Evolutionary conservation across 2,888 invertebrate species (phyloP), one percentile per base, ranked within the genome.

Genomic region (Melinaea marsaeus): DNA sequence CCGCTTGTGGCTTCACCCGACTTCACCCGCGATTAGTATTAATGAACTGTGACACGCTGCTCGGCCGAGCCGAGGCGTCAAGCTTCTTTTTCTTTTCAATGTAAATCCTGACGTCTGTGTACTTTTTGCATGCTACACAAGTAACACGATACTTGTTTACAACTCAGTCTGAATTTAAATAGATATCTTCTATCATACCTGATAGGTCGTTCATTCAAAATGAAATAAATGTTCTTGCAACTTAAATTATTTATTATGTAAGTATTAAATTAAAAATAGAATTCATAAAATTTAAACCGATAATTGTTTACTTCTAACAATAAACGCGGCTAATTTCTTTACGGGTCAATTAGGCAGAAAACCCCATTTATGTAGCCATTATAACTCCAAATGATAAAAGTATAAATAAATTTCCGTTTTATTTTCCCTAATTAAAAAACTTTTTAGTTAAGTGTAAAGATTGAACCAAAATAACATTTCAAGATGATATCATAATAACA

Each of bases 21-120:
- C 22, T 22, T 75, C 78, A 77, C 79, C 79, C 76, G 22, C 80
- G 80, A 86, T 89, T 86, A 89, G 89, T 89, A 88, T 89, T 88
- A 87, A 89, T 89, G 89, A 85, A 80, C 80, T 77, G 85, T 84
- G 88, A 84, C 88, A 85, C 84, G 81, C 79, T 78, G 80, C 75
- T 81, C 82, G 79, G 75, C 75, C 77, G 74, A 72, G 74, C 76
- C 74, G 70, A n/a, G n/a, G 75, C 75, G 71, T 68, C 71, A 72
- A 74, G 76, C 75, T 78, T 73, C 78, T 74, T 80, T 82, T 86
- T 81, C 85, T 86, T 87, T 86, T 85, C 83, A 86, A 86, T 87
- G 83, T 80, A 83, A 85, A 85, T 86, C 83, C 80, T 78, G 75
- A 76, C 65, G 70, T 72, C 69, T 60, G 61, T 64, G 75, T 78